A percentile compares a stretch with the other conserved stretches of the same genome.
These are phyloP conservation scores for Corydoras sp. DNA, from an alignment of 2,113 vertebrate genomes.

Conservation along the genomic window DNA sequence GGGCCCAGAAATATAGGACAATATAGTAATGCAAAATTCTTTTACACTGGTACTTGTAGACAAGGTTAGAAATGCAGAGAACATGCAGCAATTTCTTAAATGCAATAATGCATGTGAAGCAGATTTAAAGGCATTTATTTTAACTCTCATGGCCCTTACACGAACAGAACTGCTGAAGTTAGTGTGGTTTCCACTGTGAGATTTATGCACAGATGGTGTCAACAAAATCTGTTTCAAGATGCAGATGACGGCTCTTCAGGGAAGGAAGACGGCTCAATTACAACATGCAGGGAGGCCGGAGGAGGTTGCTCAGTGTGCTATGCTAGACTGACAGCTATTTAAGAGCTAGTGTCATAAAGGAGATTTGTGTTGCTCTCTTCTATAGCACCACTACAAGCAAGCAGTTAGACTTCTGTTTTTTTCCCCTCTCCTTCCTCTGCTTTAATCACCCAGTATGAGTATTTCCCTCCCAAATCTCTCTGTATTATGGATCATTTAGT, in stretches of 20 bases:
- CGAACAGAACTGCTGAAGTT: conserved; percentile 2
- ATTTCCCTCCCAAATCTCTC: conserved; percentile 49
- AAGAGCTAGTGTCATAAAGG: conserved; percentile 68
- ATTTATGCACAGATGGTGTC: conserved; percentile 63
- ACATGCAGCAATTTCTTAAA: too few species aligned
- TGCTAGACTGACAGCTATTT: conserved; percentile 70
- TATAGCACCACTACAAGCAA: conserved; percentile 39
- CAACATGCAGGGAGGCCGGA: conserved; percentile 43
- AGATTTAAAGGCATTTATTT: conserved; percentile 2
- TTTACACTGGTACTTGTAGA: not conserved
- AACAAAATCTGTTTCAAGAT: conserved; percentile 60
- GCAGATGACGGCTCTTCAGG: conserved; percentile 52
- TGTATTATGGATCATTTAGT: conserved; percentile 72
- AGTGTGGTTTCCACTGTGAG: conserved; percentile 29
- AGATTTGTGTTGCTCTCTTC: conserved; percentile 67
- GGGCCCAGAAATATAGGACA: too few species aligned
- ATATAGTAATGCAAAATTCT: too few species aligned
- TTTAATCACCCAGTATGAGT: conserved; percentile 58
- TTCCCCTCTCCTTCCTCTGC: conserved; percentile 38
- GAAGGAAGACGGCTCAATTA: conserved; percentile 65
- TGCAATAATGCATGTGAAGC: conserved; percentile 11
- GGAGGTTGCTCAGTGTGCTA: conserved; percentile 31
- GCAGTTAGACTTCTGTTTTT: conserved; percentile 29
- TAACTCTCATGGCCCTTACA: conserved; percentile 2
- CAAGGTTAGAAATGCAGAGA: too few species aligned